phyloP scores from a whole-genome alignment of 1,140 invertebrate genomes.

The Pectinophora gossypiella region DNA sequence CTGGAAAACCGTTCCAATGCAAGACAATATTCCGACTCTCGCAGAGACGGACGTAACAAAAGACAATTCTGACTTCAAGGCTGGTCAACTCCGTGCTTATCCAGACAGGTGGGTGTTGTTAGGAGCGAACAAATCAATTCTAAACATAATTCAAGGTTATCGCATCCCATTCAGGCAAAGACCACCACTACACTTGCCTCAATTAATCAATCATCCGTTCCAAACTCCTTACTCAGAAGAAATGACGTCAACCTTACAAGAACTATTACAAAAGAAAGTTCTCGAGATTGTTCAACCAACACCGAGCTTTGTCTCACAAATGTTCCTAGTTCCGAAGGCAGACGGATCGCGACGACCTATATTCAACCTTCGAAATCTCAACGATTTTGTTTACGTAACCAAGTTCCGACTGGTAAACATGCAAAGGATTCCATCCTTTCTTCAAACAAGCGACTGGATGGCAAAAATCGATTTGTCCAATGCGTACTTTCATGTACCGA shows the following conservation, averaged over 20 bases:
- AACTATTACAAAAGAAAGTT: conserved; percentile 10
- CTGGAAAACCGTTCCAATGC: not conserved
- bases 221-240: conserved; percentile 12
- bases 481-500: conserved; percentile 31
- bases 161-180: conserved; percentile 23
- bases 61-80: conserved; percentile 11
- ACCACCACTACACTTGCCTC: conserved; percentile 13
- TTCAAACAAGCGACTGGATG: conserved; percentile 30
- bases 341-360: conserved; percentile 12
- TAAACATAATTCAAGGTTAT: conserved; percentile 22
- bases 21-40: not conserved
- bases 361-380: conserved; percentile 13
- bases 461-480: conserved; percentile 27
- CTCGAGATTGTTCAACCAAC: conserved; percentile 1
- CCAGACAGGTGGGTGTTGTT: conserved; percentile 2
- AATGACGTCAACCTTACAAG: conserved; percentile 22
- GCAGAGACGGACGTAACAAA: not conserved
- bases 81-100: conserved; percentile 4
- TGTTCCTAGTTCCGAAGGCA: conserved; percentile 12
- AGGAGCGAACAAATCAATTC: conserved; percentile 3
- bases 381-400: conserved; percentile 11
- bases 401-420: conserved; percentile 32
- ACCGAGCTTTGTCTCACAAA: conserved; percentile 11
- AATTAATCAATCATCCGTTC: conserved; percentile 6
- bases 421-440: conserved; percentile 23